Percentiles rank a stretch among this genome's conserved stretches.
These are phyloP conservation scores for Drosophila nigrodunni DNA, from an alignment of 1,140 invertebrate species.

Conservation along the genomic window DNA sequence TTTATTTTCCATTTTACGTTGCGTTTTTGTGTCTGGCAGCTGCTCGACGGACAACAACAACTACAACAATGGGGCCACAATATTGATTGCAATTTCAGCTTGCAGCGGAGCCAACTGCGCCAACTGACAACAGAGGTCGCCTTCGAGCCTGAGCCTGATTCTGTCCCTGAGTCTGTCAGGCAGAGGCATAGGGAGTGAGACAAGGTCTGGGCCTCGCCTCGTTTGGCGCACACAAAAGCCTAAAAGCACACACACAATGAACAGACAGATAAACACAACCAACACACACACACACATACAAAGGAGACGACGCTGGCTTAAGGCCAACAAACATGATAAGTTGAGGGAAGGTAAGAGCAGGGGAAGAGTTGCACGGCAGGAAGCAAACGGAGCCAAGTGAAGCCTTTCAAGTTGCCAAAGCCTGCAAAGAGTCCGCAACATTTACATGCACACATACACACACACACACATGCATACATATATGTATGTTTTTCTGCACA, in stretches of 20 bases:
- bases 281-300: slow-evolving; percentile 25
- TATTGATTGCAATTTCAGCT: slow-evolving; percentile 79
- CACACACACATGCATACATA: slow-evolving; percentile 29
- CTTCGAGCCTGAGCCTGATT: slow-evolving; percentile 19
- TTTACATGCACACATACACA: slow-evolving; percentile 5
- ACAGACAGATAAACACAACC: slow-evolving; percentile 49
- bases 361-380: slow-evolving; percentile 15
- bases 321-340: slow-evolving; percentile 53
- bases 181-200: slow-evolving; percentile 8
- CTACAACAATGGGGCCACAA: slow-evolving; percentile 48
- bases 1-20: slow-evolving; percentile 44
- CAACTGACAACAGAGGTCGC: slow-evolving; percentile 31
- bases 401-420: slow-evolving; percentile 77
- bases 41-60: slow-evolving; percentile 63
- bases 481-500: slow-evolving; percentile 24
- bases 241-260: slow-evolving; percentile 60
- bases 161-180: slow-evolving; percentile 48
- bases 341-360: no score
- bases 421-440: slow-evolving; percentile 42
- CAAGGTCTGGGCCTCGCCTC: slow-evolving; percentile 44
- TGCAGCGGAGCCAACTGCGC: slow-evolving; percentile 47
- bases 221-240: slow-evolving; percentile 72
- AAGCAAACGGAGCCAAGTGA: slow-evolving; percentile 54
- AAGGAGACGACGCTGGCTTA: slow-evolving; percentile 54
- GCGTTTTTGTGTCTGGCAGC: slow-evolving; percentile 80